A percentile compares a stretch with the other conserved stretches of the same genome.
Evolutionary conservation across 1,140 invertebrate genomes (phyloP).

Genomic region (Diorhabda sublineata): DNA sequence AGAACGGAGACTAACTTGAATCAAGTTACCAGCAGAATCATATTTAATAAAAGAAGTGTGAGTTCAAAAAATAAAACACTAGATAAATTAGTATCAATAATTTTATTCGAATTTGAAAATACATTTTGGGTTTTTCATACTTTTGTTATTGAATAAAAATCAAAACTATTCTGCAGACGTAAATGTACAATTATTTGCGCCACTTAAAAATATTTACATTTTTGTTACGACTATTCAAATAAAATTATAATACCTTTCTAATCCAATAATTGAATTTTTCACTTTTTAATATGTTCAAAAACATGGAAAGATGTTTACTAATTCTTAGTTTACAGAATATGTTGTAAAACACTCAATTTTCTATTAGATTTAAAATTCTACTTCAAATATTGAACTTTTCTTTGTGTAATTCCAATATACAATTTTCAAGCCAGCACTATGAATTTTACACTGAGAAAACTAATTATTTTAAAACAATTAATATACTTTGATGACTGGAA

Average conservation of each 20-base stretch:
- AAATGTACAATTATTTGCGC: constrained; percentile 4
- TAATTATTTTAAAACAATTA: no score
- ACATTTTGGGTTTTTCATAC: constrained; percentile 6
- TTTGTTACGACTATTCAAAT: constrained; percentile 2
- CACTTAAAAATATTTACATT: constrained; percentile 10
- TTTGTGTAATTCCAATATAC: background rate
- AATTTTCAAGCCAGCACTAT: background rate
- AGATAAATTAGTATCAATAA: constrained; percentile 6
- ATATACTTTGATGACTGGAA: no score
- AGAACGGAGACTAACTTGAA: no score
- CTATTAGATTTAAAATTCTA: background rate
- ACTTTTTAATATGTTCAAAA: background rate
- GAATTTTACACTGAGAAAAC: background rate
- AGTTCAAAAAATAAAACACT: background rate
- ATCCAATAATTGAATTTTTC: background rate
- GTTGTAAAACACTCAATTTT: background rate
- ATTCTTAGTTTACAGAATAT: background rate
- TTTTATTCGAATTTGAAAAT: constrained; percentile 14
- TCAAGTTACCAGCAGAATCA: no score
- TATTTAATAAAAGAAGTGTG: no score
- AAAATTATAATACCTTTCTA: constrained; percentile 7
- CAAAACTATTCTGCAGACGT: background rate
- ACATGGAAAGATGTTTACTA: background rate
- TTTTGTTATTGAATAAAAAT: background rate
- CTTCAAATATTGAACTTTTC: background rate